Base-by-base conservation (phyloP, 2,113 vertebrate species). In the Actinemys pallida region DNA sequence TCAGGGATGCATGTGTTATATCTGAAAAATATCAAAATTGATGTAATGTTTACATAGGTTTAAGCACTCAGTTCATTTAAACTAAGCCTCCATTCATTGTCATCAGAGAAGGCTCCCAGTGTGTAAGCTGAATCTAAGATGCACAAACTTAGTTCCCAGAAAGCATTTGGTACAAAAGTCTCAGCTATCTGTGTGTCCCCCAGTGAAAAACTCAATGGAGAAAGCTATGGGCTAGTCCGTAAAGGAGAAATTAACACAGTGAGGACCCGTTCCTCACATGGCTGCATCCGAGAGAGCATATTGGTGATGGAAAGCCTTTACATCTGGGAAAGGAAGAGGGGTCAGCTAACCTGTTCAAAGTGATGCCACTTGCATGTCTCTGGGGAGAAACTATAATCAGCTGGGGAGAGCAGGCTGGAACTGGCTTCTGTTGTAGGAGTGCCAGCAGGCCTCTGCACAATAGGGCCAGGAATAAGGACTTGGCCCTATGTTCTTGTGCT, bases 1-100 rank as follows among this genome's bases (percentile, higher is more conserved):
- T 97, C 6, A 0, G 97, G 98, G 84, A 94, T 2, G 65, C 98
- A 98, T 0, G 20, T 47, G 3, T 0, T 0, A 42, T 27, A 83
- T 89, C 98, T 98, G 97, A 76, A 93, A 96, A 96, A 93, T 65
- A 96, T 1, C 78, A 65, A 91, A 89, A 96, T 89, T 19, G 3
- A 59, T 1, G 7, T 39, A 22, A 84, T 62, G 5, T 52, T 95
- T 91, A 94, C 27, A 89, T 3, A 92, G 5, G 0, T 4, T 17
- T 42, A 69, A 65, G 87, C 6, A 6, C 47, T 86, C 17, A 10
- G 8, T 84, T 52, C 56, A 59, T 85, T 52, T 59, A 90, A 91
- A 84, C 17, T 65, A 69, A 88, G 83, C 69, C 45, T 8, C 49
- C 17, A 47, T 78, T 78, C 75, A 78, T 12, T 45, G 39, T 31